Percentiles rank a stretch among this genome's conserved stretches.
Evolutionary conservation across 2,888 invertebrate species (phyloP).

Genomic region (Synergus laeviventris): DNA sequence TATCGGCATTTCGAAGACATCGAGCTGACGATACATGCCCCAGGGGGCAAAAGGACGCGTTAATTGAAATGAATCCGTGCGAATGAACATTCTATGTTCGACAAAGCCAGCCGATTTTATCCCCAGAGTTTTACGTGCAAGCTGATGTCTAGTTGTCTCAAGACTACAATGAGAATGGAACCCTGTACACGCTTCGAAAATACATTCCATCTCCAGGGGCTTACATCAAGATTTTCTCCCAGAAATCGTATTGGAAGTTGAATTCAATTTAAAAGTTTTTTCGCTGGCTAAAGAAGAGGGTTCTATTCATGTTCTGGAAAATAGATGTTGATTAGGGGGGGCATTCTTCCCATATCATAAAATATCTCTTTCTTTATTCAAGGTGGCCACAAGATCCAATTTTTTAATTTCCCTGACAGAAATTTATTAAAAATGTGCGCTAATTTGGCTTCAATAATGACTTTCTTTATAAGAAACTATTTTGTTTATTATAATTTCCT

Average conservation of each 20-base stretch:
- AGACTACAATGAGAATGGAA: constrained; percentile 8
- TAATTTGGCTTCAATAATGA: no score
- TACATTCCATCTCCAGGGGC: constrained; percentile 43
- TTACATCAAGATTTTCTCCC: constrained; percentile 34
- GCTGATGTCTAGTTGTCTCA: constrained; percentile 42
- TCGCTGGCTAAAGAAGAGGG: background rate
- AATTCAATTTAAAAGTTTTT: constrained; percentile 34
- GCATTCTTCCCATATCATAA: background rate
- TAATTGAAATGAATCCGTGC: constrained; percentile 75
- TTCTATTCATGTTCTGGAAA: background rate
- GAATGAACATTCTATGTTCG: constrained; percentile 71
- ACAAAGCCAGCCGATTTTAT: constrained; percentile 57
- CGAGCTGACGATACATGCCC: constrained; percentile 62
- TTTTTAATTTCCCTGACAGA: no score
- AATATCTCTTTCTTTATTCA: no score
- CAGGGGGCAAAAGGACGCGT: constrained; percentile 66
- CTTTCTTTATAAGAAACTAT: no score
- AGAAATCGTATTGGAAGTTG: constrained; percentile 18
- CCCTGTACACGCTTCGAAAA: constrained; percentile 13
- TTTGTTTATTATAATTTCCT: no score
- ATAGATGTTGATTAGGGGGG: background rate
- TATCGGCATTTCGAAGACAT: constrained; percentile 67
- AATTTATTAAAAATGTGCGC: no score
- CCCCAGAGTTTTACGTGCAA: constrained; percentile 63
- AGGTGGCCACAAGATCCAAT: background rate